A percentile compares a stretch with the other conserved stretches of the same genome.
phyloP scores from a whole-genome alignment of 2,888 invertebrate genomes.

The Periphyllus acericola region DNA sequence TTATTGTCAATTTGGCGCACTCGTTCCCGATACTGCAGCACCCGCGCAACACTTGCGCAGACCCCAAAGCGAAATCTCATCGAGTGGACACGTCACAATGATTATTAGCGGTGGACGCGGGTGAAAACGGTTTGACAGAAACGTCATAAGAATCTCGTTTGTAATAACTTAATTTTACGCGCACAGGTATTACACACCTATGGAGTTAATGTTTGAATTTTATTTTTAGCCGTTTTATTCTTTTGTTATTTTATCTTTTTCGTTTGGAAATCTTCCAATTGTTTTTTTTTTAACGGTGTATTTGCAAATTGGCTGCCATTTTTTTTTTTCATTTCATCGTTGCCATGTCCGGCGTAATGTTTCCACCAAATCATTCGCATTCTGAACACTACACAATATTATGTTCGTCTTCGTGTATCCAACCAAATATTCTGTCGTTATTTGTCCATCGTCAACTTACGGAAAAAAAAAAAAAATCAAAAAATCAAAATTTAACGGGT shows the following conservation, averaged over 20 bases:
- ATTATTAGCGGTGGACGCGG: too few species aligned
- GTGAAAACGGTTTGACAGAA: neutral
- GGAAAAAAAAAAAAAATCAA: too few species aligned
- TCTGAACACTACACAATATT: too few species aligned
- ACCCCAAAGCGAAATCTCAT: too few species aligned
- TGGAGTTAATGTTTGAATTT: neutral
- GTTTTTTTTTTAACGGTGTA: neutral
- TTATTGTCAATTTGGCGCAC: too few species aligned
- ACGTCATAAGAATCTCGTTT: neutral
- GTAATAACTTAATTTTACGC: neutral
- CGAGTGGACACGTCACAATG: too few species aligned
- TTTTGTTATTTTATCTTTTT: neutral
- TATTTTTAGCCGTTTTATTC: neutral
- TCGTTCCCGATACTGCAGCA: too few species aligned
- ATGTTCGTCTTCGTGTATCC: too few species aligned
- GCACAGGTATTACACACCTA: too few species aligned
- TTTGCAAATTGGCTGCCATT: neutral
- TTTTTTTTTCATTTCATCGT: neutral
- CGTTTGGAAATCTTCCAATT: neutral
- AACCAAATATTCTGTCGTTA: too few species aligned
- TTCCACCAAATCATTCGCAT: neutral
- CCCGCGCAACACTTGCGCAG: neutral
- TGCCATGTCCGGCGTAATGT: neutral
- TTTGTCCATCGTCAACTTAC: too few species aligned
- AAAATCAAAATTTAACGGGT: too few species aligned